Evolutionary conservation across 2,888 invertebrate genomes (phyloP), one percentile per base, ranked within the genome.

Genomic region (Lepidonotus clava): DNA sequence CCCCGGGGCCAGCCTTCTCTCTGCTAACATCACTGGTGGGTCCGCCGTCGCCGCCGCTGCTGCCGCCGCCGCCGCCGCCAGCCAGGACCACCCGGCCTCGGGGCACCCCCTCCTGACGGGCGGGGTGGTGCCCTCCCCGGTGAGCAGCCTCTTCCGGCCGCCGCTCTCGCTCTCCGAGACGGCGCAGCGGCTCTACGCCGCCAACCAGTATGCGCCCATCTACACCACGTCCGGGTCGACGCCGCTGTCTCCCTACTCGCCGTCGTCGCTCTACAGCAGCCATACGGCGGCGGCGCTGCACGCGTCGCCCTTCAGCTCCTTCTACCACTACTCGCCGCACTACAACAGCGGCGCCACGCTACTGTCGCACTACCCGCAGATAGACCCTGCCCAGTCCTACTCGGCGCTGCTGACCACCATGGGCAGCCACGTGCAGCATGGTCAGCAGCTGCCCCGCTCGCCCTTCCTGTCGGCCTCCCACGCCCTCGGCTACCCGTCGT

Each of bases 361-460:
- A 8, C n/a, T 53, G n/a, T 76, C 51, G 34, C 90, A 91, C 86
- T 92, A 89, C 85, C 90, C 91, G 0, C 91, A 91, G 83, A 89
- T 92, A 36, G 92, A 92, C 66, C 56, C 53, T 21, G 92, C 92
- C 0, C 83, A 53, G 83, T 91, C 92, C 0, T 93, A 92, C 87
- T 92, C 92, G 0, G 92, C 92, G 41, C 92, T 92, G 41, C 90
- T 93, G 86, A 92, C 92, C 87, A 92, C 91, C 87, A 92, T 93
- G 91, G 92, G 92, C 38, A 92, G 91, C 51, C 91, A 91, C 51
- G 91, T 90, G 14, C 91, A 91, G 86, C 92, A 84, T 34, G 89
- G 89, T 40, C 92, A 91, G 87, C 90, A 92, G 18, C 90, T 92
- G 87, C 91, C 91, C 85, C 90, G 85, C 24, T 53, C 85, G 38